Evolutionary conservation across 2,113 vertebrate species (phyloP).

Genomic region (Catharus bicknelli): DNA sequence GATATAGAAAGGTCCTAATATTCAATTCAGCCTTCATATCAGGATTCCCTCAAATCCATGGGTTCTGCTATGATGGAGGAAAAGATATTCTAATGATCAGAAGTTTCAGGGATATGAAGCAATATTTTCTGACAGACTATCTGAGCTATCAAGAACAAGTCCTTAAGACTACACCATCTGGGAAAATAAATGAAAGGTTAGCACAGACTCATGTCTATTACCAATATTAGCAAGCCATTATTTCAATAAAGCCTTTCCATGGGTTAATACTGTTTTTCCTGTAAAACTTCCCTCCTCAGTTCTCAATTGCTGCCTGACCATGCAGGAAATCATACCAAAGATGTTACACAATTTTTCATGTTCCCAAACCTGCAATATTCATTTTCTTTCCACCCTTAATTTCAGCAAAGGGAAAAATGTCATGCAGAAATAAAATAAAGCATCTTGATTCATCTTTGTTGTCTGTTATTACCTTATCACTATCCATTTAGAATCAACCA

Average conservation of each 20-base stretch:
- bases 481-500: neutral
- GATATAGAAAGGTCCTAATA: neutral
- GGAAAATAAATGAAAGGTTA: neutral
- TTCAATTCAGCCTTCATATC: neutral
- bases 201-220: neutral
- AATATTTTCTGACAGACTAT: neutral
- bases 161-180: neutral
- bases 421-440: neutral
- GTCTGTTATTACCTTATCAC: neutral
- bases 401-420: neutral
- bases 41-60: neutral
- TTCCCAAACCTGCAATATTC: neutral
- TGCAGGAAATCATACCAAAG: neutral
- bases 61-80: neutral
- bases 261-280: neutral
- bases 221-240: neutral
- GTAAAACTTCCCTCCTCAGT: neutral
- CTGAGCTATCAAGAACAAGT: neutral
- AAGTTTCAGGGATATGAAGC: neutral
- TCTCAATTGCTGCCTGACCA: neutral
- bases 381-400: neutral
- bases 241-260: neutral
- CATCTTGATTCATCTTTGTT: neutral
- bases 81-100: neutral
- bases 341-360: neutral